Evolutionary conservation across 2,888 invertebrate genomes (phyloP).

Genomic region (Athrips mouffetella): DNA sequence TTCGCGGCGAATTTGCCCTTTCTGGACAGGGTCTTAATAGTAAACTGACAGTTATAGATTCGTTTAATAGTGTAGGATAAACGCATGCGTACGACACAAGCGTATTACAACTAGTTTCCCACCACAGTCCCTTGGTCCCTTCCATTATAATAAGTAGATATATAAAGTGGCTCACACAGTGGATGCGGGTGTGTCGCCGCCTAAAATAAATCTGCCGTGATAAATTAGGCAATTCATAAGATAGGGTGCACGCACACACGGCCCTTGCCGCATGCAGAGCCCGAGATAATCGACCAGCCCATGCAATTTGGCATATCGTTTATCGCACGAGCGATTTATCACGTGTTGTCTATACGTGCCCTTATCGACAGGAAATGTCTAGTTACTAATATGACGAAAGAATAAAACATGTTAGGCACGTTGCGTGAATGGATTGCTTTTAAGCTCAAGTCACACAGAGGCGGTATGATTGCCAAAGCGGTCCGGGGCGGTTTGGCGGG

Average conservation of each 20-base stretch:
- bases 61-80: neutral
- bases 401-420: slow-evolving; percentile 5
- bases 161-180: slow-evolving; percentile 31
- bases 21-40: no score
- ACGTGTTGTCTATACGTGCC: slow-evolving; percentile 26
- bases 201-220: slow-evolving; percentile 60
- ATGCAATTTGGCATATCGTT: slow-evolving; percentile 45
- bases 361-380: slow-evolving; percentile 35
- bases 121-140: slow-evolving; percentile 17
- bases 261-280: slow-evolving; percentile 41
- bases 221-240: slow-evolving; percentile 65
- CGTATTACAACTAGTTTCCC: slow-evolving; percentile 2
- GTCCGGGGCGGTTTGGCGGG: no score
- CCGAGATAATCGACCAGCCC: slow-evolving; percentile 46
- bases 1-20: no score
- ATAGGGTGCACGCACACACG: slow-evolving; percentile 48
- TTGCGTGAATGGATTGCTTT: slow-evolving; percentile 6
- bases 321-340: slow-evolving; percentile 29
- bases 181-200: slow-evolving; percentile 55
- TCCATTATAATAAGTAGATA: slow-evolving; percentile 28
- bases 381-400: slow-evolving; percentile 21
- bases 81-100: neutral
- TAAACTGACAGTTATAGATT: no score
- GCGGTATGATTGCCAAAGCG: no score
- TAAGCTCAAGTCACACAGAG: no score